Evolutionary conservation across 2,113 vertebrate genomes (phyloP).

Genomic region (Phainopepla nitens): DNA sequence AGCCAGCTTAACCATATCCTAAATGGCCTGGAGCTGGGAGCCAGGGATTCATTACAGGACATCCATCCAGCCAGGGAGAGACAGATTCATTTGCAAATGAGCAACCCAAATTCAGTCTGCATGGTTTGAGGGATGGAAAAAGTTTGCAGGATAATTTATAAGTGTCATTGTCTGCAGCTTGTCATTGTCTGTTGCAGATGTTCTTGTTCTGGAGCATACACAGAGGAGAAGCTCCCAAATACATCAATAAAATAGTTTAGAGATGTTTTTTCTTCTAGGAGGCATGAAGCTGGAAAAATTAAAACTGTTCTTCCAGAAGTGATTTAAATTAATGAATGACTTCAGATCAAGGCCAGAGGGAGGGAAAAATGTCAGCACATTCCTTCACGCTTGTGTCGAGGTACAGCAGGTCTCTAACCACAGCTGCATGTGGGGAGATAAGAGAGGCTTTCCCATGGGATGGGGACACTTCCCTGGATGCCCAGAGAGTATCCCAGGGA

Average conservation of each 20-base stretch:
- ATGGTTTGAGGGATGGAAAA: background rate
- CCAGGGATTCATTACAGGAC: background rate
- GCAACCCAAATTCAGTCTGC: background rate
- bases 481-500: background rate
- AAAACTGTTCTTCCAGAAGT: background rate
- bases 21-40: background rate
- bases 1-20: background rate
- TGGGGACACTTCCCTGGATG: background rate
- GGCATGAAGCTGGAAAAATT: background rate
- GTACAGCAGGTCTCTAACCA: background rate
- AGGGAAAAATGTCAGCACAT: background rate
- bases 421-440: rapidly evolving
- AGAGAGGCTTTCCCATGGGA: background rate
- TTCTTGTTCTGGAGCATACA: background rate
- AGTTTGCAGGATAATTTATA: background rate
- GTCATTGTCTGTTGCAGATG: too few species aligned
- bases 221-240: background rate
- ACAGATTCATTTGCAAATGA: background rate
- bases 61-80: background rate
- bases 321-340: background rate
- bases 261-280: background rate
- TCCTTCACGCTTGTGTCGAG: background rate
- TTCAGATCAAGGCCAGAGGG: background rate
- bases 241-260: background rate
- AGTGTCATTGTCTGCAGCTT: background rate